phyloP scores from a whole-genome alignment of 2,113 vertebrate species.

The Toxotes jaculatrix region DNA sequence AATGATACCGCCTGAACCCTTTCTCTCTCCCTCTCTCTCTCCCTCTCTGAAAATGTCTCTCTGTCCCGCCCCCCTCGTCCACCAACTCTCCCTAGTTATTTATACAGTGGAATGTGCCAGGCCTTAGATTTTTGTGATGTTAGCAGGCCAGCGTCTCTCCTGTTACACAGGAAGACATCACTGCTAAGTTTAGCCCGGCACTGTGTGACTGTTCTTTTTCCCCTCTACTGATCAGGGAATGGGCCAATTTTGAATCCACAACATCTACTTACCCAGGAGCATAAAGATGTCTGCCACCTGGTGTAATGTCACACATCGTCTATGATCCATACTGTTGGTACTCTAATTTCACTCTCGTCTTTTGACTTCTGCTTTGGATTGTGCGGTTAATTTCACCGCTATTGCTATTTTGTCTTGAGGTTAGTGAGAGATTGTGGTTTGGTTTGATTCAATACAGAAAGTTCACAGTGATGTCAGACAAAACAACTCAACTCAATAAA shows the following conservation, averaged over 20 bases:
- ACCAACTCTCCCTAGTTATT: slow-evolving; percentile 82
- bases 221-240: slow-evolving; percentile 41
- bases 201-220: slow-evolving; percentile 45
- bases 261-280: slow-evolving; percentile 12
- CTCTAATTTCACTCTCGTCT: too few relatives aligned
- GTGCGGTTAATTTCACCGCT: neutral
- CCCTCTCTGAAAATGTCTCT: slow-evolving; percentile 60
- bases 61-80: slow-evolving; percentile 57
- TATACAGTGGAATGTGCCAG: slow-evolving; percentile 87
- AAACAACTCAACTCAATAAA: too few relatives aligned
- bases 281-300: slow-evolving; percentile 15
- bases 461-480: too few relatives aligned
- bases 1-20: slow-evolving; percentile 44
- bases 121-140: slow-evolving; percentile 86
- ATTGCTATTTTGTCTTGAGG: neutral
- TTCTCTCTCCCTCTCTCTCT: slow-evolving; percentile 37
- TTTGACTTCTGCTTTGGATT: neutral
- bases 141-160: slow-evolving; percentile 83
- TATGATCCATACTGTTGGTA: neutral
- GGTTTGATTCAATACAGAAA: too few relatives aligned
- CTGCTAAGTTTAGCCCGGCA: slow-evolving; percentile 80
- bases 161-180: slow-evolving; percentile 87
- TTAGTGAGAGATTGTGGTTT: too few relatives aligned
- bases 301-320: neutral
- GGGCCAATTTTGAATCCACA: slow-evolving; percentile 24